Evolutionary conservation across 2,888 invertebrate genomes (phyloP), one percentile per base, ranked within the genome.

Genomic region (Trachelus stipa): DNA sequence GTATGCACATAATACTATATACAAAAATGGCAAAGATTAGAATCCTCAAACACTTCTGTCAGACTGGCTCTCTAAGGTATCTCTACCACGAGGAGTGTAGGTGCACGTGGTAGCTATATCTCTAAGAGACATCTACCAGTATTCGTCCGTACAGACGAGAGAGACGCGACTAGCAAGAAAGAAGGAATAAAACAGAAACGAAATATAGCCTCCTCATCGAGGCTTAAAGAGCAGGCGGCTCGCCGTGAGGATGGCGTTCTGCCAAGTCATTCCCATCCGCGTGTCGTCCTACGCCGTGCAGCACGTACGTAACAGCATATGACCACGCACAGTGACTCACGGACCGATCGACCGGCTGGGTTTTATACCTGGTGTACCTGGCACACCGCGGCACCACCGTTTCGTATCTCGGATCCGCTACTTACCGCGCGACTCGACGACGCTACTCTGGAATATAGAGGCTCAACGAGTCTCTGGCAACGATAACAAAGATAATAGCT

Each of bases 361-460:
- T 56, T 56, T 56, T 56, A 56, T 56, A 56, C 56, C 56, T 56
- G 56, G 56, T 56, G 83, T 84, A 82, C 84, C 84, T 79, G 84
- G 83, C 80, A 84, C 83, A 77, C 76, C 77, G 71, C 73, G 81
- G 83, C 80, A 83, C 84, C 82, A 78, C 79, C 76, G 74, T 79
- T 84, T 84, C 82, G 56, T 84, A 83, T 83, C 56, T 56, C 23
- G 56, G 23, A 56, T 56, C 56, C 56, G 56, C 56, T 56, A 56
- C 9, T 56, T 56, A 56, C 56, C 9, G 23, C 56, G 56, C 56
- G 23, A 56, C 23, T 56, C 56, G 9, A 56, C 23, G 4, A 23
- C 9, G 56, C 56, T 9, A 23, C 23, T 23, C 56, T 2, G 23
- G 1, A 56, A 56, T 56, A 56, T 9, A 56, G 23, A 23, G 23